Base-by-base conservation (phyloP, 2,888 invertebrate genomes). In the Carcina quercana region DNA sequence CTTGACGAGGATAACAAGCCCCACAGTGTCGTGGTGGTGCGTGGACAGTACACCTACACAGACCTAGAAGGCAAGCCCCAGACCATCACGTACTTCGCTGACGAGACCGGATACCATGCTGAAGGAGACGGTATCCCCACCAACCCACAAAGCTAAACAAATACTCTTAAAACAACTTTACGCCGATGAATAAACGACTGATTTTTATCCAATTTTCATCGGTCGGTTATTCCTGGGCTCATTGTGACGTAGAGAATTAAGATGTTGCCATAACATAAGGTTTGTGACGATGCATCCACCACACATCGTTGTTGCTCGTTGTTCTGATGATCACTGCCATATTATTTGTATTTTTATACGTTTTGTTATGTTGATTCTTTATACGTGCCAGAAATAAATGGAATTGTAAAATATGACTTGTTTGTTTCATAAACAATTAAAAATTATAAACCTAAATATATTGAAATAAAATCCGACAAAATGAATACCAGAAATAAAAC, bases 31-130 rank as follows among this genome's bases (percentile, higher is more conserved):
- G 72, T 89, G 46, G 78, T 84, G 0, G 85, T 88, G 13, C 86
- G 87, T 38, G 90, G 90, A n/a, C 65, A 75, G 2, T 89, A 79
- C 69, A 65, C 80, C 1, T 90, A 88, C 71, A 64, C 70, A 2
- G 72, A 85, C 34, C 61, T 72, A 0, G 86, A 88, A 1, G 89
- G 89, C 40, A 76, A 78, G 7, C 61, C 67, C 2, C 83, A 86
- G 42, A 53, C 59, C 15, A 42, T 88, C 43, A 79, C 55, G 29
- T 89, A 88, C 70, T 59, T 54, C 37, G 89, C 89, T 28, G 89
- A 90, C 45, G 89, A 89, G 63, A 86, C 64, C 42, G 90, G 90
- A 38, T 91, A 73, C 84, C 86, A 85, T 41, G 84, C 89, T 1
- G 82, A 86, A 27, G 88, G 89, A 25, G 76, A 78, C 0, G 87